Evolutionary conservation across 2,113 vertebrate species (phyloP), one percentile per base, ranked within the genome.

Genomic region (Myotis yumanensis): DNA sequence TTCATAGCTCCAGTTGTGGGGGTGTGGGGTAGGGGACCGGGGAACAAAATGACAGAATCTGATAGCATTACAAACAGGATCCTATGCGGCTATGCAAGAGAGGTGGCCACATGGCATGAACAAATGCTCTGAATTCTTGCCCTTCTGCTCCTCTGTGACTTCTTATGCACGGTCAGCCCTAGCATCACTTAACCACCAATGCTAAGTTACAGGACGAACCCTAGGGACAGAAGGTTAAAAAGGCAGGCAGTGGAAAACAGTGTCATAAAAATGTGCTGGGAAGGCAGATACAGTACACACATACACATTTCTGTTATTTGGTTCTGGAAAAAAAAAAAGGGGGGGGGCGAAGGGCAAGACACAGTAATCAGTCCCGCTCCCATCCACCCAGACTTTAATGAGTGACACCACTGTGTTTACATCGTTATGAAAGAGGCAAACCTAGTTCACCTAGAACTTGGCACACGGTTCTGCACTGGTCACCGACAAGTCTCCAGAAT

Each of bases 1-100:
- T 98, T 98, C 98, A 98, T 98, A 99, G 98, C 99, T 99, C 99
- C 99, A 99, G 99, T 98, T 99, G 57, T 18, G 98, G 80, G 32
- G 73, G 22, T 6, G 52, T 20, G 14, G 4, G 22, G 28, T 16
- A 57, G 35, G 16, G 98, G 98, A 20, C 10, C 30, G 43, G 12
- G 98, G 99, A 97, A 98, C 94, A 87, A 88, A 96, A 97, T 96
- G 95, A 98, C 85, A 97, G 97, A 98, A 48, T 97, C 97, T 97
- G 97, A 98, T 92, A 97, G 97, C 95, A 89, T 98, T 97, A 98
- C 97, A 98, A 91, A 98, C 96, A 97, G 97, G 97, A 98, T 96
- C 96, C 97, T 97, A 97, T 90, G 95, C 96, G 87, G 84, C 97
- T 16, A 98, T 94, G 97, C 95, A 32, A 96, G 96, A 98, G 96